Evolutionary conservation across 37 sponge, comb jelly and placozoan species (phyloP), one percentile per base, ranked within the genome.

Genomic region (Tethya wilhelma): DNA sequence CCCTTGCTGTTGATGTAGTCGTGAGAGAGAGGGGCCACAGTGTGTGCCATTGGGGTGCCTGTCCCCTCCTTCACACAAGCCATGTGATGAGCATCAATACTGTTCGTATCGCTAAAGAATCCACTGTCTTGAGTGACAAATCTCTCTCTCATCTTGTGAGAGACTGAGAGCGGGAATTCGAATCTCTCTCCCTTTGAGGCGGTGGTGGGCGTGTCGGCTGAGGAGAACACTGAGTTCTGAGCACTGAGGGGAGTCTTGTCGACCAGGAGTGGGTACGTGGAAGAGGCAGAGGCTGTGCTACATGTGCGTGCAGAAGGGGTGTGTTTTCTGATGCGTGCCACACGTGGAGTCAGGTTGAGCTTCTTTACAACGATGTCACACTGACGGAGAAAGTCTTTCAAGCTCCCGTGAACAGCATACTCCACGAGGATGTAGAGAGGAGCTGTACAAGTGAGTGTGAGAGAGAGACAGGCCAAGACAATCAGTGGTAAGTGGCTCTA

Each of bases 391-490:
- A 84, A 87, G 63, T 59, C 72, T 0, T 68, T 59, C 32, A 92
- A 66, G 55, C 74, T 83, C 9, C 93, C 93, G 56, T 92, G 56
- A 20, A 41, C 34, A 23, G 85, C 84, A 71, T 64, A 92, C 74
- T 92, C 93, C 55, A 92, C 55, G 23, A 92, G 87, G 33, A 92
- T 37, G 23, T 39, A 87, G 2, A 78, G 69, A 1, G 69, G n/a
- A n/a, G n/a, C n/a, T n/a, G n/a, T n/a, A n/a, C n/a, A n/a, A n/a
- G n/a, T n/a, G n/a, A n/a, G n/a, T n/a, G n/a, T n/a, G n/a, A n/a
- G n/a, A n/a, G n/a, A n/a, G n/a, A n/a, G n/a, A n/a, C n/a, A n/a
- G n/a, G n/a, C n/a, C n/a, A n/a, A n/a, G n/a, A n/a, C n/a, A n/a
- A n/a, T n/a, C n/a, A n/a, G n/a, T n/a, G n/a, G n/a, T n/a, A n/a